These are phyloP conservation scores for Troilus luridus DNA, from an alignment of 2,888 invertebrate species.

Conservation along the genomic window DNA sequence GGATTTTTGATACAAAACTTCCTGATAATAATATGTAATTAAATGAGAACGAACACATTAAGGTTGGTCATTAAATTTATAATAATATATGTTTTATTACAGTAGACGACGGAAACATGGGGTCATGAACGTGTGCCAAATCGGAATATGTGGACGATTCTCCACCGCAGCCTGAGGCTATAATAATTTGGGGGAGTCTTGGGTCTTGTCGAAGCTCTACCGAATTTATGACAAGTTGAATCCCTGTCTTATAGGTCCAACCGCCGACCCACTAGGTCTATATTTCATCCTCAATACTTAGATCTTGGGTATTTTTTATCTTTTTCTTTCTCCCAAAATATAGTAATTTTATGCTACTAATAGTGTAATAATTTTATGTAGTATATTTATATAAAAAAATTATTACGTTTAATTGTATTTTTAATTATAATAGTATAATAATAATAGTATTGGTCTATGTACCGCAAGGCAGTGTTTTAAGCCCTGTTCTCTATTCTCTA, in stretches of 20 bases:
- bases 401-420: background rate
- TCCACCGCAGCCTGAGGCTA: background rate
- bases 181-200: constrained; percentile 3
- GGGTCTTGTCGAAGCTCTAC: constrained; percentile 11
- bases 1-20: no score
- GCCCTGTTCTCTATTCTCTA: no score
- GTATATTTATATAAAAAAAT: background rate
- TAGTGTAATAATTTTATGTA: no score
- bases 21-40: no score
- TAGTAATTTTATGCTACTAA: background rate
- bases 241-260: background rate
- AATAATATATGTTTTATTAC: background rate
- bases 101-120: background rate
- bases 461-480: no score
- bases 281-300: constrained; percentile 29
- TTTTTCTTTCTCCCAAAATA: background rate
- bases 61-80: background rate
- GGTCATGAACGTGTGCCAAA: background rate
- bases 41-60: no score
- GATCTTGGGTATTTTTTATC: background rate
- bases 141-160: background rate
- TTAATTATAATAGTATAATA: no score
- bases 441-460: no score
- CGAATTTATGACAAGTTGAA: constrained; percentile 21
- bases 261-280: background rate